These are phyloP conservation scores for Myotis brandtii DNA, from an alignment of 2,113 vertebrate species.

Conservation along the genomic window DNA sequence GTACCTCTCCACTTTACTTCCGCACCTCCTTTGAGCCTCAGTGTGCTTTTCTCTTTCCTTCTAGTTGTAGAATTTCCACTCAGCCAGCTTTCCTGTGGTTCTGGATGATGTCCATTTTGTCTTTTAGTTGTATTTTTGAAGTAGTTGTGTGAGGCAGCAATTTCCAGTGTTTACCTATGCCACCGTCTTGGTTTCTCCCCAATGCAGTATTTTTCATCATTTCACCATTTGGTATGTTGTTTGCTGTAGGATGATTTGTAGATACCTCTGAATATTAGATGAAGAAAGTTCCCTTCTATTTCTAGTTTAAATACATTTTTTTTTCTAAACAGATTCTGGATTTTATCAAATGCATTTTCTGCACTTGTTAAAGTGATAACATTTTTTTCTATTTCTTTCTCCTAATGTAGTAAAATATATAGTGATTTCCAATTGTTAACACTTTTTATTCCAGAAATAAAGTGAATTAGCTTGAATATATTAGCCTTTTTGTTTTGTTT, in stretches of 20 bases:
- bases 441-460: background rate
- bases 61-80: too few species aligned
- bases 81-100: too few species aligned
- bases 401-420: background rate
- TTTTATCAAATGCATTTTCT: background rate
- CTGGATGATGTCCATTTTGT: too few species aligned
- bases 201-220: background rate
- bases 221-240: background rate
- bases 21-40: too few species aligned
- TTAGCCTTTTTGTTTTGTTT: background rate
- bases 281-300: background rate
- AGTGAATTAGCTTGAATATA: background rate
- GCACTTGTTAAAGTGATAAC: background rate
- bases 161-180: too few species aligned
- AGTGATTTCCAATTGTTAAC: background rate
- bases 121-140: too few species aligned
- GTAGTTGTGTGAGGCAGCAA: too few species aligned
- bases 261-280: background rate
- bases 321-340: background rate
- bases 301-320: background rate
- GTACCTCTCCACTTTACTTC: too few species aligned
- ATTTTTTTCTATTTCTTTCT: background rate
- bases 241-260: background rate
- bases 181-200: too few species aligned
- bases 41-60: too few species aligned